phyloP scores from a whole-genome alignment of 35 echinoderm and acorn worm genomes.

The Acanthaster planci region DNA sequence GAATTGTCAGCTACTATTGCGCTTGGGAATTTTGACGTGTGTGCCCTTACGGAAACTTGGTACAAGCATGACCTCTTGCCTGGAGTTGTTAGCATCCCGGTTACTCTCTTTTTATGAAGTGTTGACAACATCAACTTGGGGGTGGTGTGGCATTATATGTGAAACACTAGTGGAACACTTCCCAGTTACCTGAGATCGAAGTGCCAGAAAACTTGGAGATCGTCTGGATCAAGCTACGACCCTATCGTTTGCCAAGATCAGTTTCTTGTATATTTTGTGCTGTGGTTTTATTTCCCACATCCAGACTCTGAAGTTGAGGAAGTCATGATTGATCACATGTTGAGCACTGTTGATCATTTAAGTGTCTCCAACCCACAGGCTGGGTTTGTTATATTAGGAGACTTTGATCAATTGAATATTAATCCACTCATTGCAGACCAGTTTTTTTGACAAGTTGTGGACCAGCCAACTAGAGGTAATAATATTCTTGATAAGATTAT shows the following conservation, averaged over 20 bases:
- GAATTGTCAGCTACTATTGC: no score
- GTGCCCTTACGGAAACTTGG: no score
- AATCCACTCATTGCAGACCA: neutral
- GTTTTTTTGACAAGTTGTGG: constrained; percentile 11
- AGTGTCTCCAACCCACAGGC: neutral
- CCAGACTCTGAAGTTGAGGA: neutral
- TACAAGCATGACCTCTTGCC: no score
- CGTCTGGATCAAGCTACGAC: constrained; percentile 1
- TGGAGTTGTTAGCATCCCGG: no score
- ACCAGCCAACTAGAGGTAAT: constrained; percentile 14
- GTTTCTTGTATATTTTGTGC: constrained; percentile 1
- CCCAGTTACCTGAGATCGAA: no score
- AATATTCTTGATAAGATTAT: constrained; percentile 20
- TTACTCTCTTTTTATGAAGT: no score
- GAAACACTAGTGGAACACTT: no score
- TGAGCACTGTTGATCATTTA: constrained; percentile 1
- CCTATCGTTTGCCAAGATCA: neutral
- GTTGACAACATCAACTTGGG: no score
- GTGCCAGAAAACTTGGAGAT: constrained; percentile 35
- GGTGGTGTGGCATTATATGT: no score
- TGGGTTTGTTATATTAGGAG: constrained; percentile 36
- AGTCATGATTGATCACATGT: constrained; percentile 33
- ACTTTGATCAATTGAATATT: constrained; percentile 44
- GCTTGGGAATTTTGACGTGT: no score
- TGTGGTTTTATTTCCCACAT: neutral